These are phyloP conservation scores for Stylophora pistillata DNA, from an alignment of 64 coral and sea anemone genomes.

Conservation along the genomic window DNA sequence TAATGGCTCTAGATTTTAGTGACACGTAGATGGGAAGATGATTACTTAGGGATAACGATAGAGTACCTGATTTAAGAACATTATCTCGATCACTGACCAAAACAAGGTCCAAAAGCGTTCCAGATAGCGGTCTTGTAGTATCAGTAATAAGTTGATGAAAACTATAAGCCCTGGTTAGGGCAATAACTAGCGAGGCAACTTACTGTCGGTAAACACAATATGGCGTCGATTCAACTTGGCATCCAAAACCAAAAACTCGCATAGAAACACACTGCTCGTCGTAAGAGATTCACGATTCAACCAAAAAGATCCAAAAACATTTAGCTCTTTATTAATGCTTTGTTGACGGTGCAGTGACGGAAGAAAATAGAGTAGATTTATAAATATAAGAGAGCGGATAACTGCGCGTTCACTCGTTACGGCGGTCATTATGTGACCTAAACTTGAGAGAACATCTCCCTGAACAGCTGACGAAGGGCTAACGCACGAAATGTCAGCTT, in stretches of 20 bases:
- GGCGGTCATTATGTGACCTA: too few species aligned
- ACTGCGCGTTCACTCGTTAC: too few species aligned
- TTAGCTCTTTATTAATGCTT: too few species aligned
- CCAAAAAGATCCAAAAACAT: too few species aligned
- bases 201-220: neutral
- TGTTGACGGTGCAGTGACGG: too few species aligned
- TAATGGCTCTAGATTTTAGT: conserved; percentile 17
- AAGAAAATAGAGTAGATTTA: too few species aligned
- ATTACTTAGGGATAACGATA: conserved; percentile 9
- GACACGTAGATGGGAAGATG: neutral
- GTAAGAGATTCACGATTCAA: too few species aligned
- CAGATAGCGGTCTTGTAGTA: neutral
- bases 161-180: neutral
- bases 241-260: conserved; percentile 6
- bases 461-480: too few species aligned
- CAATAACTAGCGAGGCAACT: neutral
- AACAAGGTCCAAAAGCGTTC: neutral
- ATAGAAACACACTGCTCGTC: neutral
- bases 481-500: too few species aligned
- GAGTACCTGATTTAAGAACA: conserved; percentile 17
- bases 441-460: too few species aligned
- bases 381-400: too few species aligned
- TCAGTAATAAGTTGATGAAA: conserved; percentile 14
- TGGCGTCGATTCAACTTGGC: conserved; percentile 12
- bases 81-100: conserved; percentile 5